Conservation (phyloP, 2,888 invertebrate species). For the Poecilus cupreus region DNA sequence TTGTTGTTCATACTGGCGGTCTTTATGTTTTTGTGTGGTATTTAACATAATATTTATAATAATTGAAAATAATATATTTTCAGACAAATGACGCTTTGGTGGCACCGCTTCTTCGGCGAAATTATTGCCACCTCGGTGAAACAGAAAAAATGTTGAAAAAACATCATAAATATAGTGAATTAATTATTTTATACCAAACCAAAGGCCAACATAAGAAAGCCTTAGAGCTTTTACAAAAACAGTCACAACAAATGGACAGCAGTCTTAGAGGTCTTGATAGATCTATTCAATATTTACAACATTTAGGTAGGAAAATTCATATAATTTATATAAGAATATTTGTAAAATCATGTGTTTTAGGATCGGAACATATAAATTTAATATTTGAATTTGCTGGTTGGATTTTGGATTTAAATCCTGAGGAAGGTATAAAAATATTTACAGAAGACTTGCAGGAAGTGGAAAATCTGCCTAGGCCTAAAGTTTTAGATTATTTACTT, state of each 20-base stretch:
- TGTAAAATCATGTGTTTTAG: constrained; percentile 72
- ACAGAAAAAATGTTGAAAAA: constrained; percentile 92
- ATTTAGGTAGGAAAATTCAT: constrained; percentile 78
- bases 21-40: too few species aligned
- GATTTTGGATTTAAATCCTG: constrained; percentile 90
- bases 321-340: neutral
- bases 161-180: constrained; percentile 91
- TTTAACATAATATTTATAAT: too few species aligned
- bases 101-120: constrained; percentile 90
- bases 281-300: constrained; percentile 93
- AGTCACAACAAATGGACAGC: constrained; percentile 84
- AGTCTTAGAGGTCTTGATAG: constrained; percentile 86
- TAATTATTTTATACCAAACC: constrained; percentile 96
- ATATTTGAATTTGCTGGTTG: constrained; percentile 96
- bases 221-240: constrained; percentile 88
- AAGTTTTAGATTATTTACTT: constrained; percentile 91
- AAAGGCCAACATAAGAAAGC: constrained; percentile 95
- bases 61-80: constrained; percentile 38
- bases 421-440: constrained; percentile 92
- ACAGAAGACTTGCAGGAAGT: constrained; percentile 92
- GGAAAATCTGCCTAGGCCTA: constrained; percentile 90
- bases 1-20: too few species aligned
- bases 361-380: constrained; percentile 86
- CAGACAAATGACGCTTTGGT: constrained; percentile 95
- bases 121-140: constrained; percentile 95